Percentiles rank a stretch among this genome's conserved stretches.
Conservation (phyloP, 2,888 invertebrate genomes). For the Salpingus planirostris region DNA sequence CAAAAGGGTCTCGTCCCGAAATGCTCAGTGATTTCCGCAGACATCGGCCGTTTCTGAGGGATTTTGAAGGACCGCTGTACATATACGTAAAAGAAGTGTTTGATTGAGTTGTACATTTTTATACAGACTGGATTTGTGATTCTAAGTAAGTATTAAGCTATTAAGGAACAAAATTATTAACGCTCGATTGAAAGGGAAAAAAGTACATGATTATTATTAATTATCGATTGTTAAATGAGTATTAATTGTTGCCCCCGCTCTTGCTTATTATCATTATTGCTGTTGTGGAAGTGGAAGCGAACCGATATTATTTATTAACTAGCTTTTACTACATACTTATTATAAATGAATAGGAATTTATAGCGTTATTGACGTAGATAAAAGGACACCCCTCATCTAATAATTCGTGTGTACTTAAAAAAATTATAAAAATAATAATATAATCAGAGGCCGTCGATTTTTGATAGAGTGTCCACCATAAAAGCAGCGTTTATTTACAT, state of each 20-base stretch:
- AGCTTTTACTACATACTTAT: slow-evolving; percentile 1
- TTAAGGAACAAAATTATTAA: background rate
- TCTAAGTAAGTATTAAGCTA: slow-evolving; percentile 12
- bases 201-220: slow-evolving; percentile 7
- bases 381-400: too few species aligned
- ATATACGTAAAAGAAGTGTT: slow-evolving; percentile 12
- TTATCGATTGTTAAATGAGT: too few species aligned
- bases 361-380: too few species aligned
- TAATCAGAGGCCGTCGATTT: too few species aligned
- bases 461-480: background rate
- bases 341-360: background rate
- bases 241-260: too few species aligned
- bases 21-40: slow-evolving; percentile 55
- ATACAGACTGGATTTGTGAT: slow-evolving; percentile 30
- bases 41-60: slow-evolving; percentile 19
- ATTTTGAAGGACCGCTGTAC: slow-evolving; percentile 25
- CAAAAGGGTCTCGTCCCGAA: slow-evolving; percentile 69
- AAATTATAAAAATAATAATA: too few species aligned
- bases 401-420: too few species aligned
- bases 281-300: slow-evolving; percentile 4
- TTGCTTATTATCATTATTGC: slow-evolving; percentile 1
- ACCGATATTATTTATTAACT: slow-evolving; percentile 11
- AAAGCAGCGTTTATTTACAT: slow-evolving; percentile 2
- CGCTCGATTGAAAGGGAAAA: slow-evolving; percentile 2
- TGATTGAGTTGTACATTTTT: slow-evolving; percentile 26